Evolutionary conservation across 2,113 vertebrate genomes (phyloP), one percentile per base, ranked within the genome.

Genomic region (Lichenostomus cassidix): DNA sequence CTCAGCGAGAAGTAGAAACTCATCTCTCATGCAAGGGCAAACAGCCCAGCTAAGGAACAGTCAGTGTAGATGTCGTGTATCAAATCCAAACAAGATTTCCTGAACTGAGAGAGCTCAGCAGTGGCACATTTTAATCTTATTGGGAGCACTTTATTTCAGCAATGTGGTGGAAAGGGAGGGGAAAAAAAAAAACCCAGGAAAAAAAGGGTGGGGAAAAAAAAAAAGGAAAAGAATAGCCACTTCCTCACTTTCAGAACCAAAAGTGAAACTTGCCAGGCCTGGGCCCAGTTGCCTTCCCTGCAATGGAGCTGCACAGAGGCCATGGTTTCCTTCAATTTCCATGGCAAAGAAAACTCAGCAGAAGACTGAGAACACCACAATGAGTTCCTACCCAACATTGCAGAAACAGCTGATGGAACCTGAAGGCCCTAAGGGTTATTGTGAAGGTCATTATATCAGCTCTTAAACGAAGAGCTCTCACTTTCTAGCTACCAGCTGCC

Each of bases 331-430:
- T 29, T 52, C 33, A 49, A 0, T 46, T 77, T 65, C 35, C 8
- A n/a, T 50, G 14, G 22, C 10, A 81, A 62, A 19, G 35, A 74
- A 77, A 62, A 7, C 20, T 84, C 41, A 70, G n/a, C 50, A 53
- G 59, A 62, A 33, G 9, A 50, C 2, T 4, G 5, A 74, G 28
- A 52, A 31, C 7, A 16, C 7, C 18, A 28, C 1, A 1, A 3
- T 33, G 27, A 70, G 6, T 19, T 53, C 29, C 33, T 17, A 16
- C 4, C 12, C 56, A 27, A 9, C 33, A 8, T 0, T 56, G 58
- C 17, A 83, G 23, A 58, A 91, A 42, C 5, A 68, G 8, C 5
- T 60, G n/a, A 50, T 63, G 23, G 21, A 39, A 83, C 7, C 8
- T 76, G 52, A 71, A 68, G 21, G 8, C 16, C 39, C 3, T 14